Evolutionary conservation across 92 coral and sea anemone genomes (phyloP), one percentile per base, ranked within the genome.

Genomic region (Palythoa caribaeorum): DNA sequence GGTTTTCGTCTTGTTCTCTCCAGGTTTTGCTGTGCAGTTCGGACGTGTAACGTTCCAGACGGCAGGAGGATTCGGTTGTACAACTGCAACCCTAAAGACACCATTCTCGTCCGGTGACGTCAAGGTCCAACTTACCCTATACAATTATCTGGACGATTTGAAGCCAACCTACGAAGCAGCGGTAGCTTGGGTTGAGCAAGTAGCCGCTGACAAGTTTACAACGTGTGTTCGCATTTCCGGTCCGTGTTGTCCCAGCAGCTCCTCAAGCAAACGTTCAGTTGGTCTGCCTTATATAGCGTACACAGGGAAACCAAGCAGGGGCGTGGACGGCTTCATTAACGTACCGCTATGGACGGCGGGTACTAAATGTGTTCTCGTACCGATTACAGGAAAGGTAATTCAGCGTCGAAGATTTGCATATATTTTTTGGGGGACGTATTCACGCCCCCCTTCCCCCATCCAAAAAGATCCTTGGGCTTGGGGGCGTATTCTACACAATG

Each of bases 91-190:
- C 50, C 50, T 44, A 44, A 44, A 44, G 50, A 44, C 50, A 8
- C 50, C 50, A 4, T 44, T 44, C 50, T 44, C 50, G 1, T 79
- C 84, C 13, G 37, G 73, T 79, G 84, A 20, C 6, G 84, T 79
- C 84, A 79, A 79, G 60, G 84, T 79, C 16, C 84, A 79, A 9
- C 15, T 79, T 5, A 53, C 84, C 37, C 9, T 79, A 47, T 79
- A 79, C 84, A 79, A 79, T 17, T 78, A 57, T 17, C 53, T 37
- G 47, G 83, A 78, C 47, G 83, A 78, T 28, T 9, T 78, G 12
- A 78, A 78, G 36, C 92, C 92, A 39, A 93, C 94, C n/a, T 91
- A 93, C 89, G 94, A 93, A 83, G 96, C 96, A 28, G 94, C 92
- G 50, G 96, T 93, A 78, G 86, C 91, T 91, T 93, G 96, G 96